phyloP scores from a whole-genome alignment of 1,140 invertebrate genomes.

The Elysia chlorotica region DNA sequence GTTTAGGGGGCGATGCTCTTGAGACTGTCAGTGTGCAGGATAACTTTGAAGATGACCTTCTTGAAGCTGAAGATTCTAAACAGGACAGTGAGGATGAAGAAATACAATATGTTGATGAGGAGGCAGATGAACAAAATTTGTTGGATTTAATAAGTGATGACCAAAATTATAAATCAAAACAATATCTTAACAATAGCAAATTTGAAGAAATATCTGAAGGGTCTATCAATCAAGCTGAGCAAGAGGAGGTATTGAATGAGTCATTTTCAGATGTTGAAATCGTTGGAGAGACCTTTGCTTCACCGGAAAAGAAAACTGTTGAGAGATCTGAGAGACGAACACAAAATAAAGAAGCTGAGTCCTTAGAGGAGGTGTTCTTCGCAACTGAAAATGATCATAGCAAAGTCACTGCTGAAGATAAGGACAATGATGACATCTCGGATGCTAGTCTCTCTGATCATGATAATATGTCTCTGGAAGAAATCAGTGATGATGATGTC shows the following conservation, averaged over 20 bases:
- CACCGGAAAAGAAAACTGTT: not conserved
- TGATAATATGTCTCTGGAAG: constrained; percentile 16
- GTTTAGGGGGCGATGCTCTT: no score
- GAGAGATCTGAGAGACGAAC: no score
- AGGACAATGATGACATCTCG: constrained; percentile 21
- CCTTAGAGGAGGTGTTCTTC: constrained; percentile 18
- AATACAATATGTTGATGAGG: no score
- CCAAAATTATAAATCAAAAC: no score
- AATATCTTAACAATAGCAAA: no score
- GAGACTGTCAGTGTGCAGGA: no score
- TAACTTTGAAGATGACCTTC: no score
- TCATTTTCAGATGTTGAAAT: constrained; percentile 7
- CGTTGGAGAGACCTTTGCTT: not conserved
- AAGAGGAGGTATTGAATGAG: constrained; percentile 5
- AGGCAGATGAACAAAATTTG: no score
- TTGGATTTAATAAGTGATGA: no score
- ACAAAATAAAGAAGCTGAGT: constrained; percentile 8
- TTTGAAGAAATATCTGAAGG: constrained; percentile 26
- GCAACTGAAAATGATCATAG: constrained; percentile 21
- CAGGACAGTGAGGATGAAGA: no score
- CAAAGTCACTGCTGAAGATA: constrained; percentile 15
- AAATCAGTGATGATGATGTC: constrained; percentile 24
- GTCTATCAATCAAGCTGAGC: constrained; percentile 11
- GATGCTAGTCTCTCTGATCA: constrained; percentile 22
- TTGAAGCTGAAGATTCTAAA: no score